These are phyloP conservation scores for Vanessa cardui DNA, from an alignment of 2,888 invertebrate species.

Conservation along the genomic window DNA sequence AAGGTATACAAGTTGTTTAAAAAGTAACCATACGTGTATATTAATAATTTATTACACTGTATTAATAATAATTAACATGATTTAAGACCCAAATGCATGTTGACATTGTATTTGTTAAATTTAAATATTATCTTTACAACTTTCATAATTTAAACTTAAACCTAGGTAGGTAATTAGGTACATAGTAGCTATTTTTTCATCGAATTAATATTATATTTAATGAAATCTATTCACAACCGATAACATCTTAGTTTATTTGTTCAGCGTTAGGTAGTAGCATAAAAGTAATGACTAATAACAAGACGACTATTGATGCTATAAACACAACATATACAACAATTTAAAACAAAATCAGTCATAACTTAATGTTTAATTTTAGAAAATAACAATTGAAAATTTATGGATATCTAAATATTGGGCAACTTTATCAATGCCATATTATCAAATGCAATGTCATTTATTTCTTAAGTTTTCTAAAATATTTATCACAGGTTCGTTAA, in stretches of 20 bases:
- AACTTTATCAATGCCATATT: not conserved
- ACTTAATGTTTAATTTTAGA: not conserved
- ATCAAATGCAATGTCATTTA: not conserved
- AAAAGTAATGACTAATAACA: not conserved
- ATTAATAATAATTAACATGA: too few relatives aligned
- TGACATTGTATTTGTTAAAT: too few relatives aligned
- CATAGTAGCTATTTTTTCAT: too few relatives aligned
- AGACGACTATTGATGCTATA: not conserved
- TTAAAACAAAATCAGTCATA: constrained; percentile 1
- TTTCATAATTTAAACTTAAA: too few relatives aligned
- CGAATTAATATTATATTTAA: too few relatives aligned
- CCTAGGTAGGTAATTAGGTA: too few relatives aligned
- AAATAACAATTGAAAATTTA: not conserved
- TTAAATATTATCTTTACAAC: too few relatives aligned
- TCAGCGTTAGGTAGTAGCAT: not conserved
- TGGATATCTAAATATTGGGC: not conserved
- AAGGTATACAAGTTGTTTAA: not conserved
- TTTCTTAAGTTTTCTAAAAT: constrained; percentile 47
- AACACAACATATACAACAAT: not conserved
- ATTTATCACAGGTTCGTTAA: constrained; percentile 59
- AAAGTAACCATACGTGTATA: not conserved
- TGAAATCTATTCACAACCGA: too few relatives aligned
- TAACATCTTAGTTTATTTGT: too few relatives aligned
- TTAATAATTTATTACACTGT: not conserved
- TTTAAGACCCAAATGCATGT: too few relatives aligned